Evolutionary conservation across 2,888 invertebrate species (phyloP).

Genomic region (Lysandra coridon): DNA sequence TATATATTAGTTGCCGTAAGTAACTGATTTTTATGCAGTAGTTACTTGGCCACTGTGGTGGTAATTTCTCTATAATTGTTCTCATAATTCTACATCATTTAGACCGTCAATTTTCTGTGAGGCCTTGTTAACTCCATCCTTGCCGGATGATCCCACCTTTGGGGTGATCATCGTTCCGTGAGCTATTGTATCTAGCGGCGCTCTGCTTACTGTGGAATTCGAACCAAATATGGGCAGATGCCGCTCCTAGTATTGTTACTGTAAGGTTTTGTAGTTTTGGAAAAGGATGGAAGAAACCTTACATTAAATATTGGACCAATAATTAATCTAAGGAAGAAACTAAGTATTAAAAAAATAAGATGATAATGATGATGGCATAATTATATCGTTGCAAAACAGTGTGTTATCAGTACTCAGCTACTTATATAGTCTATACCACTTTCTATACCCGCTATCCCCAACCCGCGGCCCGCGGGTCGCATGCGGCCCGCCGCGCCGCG

Average conservation of each 20-base stretch:
- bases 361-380: not conserved
- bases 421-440: no score
- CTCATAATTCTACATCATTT: no score
- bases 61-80: no score
- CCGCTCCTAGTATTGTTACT: constrained; percentile 48
- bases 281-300: not conserved
- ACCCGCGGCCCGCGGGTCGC: no score
- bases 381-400: no score
- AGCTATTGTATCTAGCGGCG: constrained; percentile 48
- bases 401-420: no score
- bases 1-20: no score
- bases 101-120: not conserved
- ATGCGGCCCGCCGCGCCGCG: no score
- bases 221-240: constrained; percentile 65
- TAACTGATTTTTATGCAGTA: no score
- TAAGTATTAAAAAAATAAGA: not conserved
- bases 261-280: not conserved
- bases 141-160: no score
- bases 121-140: not conserved
- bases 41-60: no score
- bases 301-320: not conserved
- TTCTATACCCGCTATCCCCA: no score
- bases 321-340: not conserved
- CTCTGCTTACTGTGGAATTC: constrained; percentile 63
- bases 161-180: constrained; percentile 47